These are phyloP conservation scores for Pampusana beccarii DNA, from an alignment of 2,113 vertebrate genomes.

Conservation along the genomic window DNA sequence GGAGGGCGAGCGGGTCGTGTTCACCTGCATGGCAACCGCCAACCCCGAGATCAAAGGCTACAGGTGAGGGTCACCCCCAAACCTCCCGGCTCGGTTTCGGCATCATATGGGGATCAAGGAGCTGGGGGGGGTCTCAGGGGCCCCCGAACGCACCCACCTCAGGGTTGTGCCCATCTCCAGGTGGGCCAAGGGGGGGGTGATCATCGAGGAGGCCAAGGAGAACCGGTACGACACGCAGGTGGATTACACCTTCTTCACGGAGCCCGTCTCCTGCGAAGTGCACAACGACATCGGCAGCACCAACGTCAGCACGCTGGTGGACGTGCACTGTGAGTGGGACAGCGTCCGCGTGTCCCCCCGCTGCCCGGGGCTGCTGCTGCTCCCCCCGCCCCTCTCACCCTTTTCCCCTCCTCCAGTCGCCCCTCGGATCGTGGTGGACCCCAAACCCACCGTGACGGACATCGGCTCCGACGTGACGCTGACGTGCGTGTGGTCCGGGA, in stretches of 20 bases:
- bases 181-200: constrained; percentile 94
- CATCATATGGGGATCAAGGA: rapidly evolving
- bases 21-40: constrained; percentile 90
- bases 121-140: too few relatives aligned
- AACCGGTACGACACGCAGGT: constrained; percentile 90
- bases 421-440: constrained; percentile 91
- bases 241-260: constrained; percentile 95
- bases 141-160: rapidly evolving
- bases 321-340: constrained; percentile 89
- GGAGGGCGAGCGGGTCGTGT: constrained; percentile 90
- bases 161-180: constrained; percentile 52
- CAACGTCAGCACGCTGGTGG: constrained; percentile 96
- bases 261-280: constrained; percentile 95
- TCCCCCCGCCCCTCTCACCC: rapidly evolving
- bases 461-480: constrained; percentile 91
- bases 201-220: constrained; percentile 90
- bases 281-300: constrained; percentile 95
- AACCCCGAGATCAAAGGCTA: constrained; percentile 94
- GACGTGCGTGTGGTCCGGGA: constrained; percentile 94
- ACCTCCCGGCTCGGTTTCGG: neutral
- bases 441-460: constrained; percentile 87
- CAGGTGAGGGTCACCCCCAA: constrained; percentile 75
- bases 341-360: too few relatives aligned
- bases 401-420: constrained; percentile 77
- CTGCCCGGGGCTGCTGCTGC: too few relatives aligned